These are phyloP conservation scores for Solenopsis fugax DNA, from an alignment of 1,140 invertebrate species.

Conservation along the genomic window DNA sequence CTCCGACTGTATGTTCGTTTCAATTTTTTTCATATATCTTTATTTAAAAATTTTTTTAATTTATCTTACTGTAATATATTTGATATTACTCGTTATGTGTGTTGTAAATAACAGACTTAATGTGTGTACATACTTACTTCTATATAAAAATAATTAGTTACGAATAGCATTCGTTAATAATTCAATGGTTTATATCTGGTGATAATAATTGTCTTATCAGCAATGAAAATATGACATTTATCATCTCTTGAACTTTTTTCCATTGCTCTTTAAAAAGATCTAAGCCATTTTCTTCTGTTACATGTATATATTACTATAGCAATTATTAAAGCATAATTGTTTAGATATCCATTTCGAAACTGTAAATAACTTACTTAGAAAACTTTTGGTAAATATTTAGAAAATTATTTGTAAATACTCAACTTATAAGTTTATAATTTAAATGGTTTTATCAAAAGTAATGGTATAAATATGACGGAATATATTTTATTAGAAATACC, in stretches of 20 bases:
- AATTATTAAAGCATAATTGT: conserved; percentile 1
- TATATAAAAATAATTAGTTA: conserved; percentile 12
- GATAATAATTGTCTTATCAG: neutral
- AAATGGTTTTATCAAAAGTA: neutral
- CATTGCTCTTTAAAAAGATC: neutral
- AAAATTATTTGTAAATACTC: neutral
- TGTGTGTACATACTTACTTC: neutral
- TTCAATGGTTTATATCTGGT: neutral
- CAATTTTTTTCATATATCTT: neutral
- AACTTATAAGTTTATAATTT: neutral
- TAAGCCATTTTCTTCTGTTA: conserved; percentile 19
- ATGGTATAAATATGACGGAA: neutral
- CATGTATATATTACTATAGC: neutral
- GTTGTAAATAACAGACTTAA: conserved; percentile 13
- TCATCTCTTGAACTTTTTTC: neutral
- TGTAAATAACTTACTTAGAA: conserved; percentile 4
- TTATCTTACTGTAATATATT: neutral
- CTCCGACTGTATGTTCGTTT: neutral
- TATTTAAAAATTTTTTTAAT: neutral
- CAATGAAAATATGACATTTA: neutral
- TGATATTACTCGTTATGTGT: neutral
- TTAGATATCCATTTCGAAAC: neutral
- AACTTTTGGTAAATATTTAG: neutral
- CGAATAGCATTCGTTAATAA: conserved; percentile 13
- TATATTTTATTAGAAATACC: neutral